These are phyloP conservation scores for Ahaetulla prasina DNA, from an alignment of 2,113 vertebrate genomes.

Conservation along the genomic window DNA sequence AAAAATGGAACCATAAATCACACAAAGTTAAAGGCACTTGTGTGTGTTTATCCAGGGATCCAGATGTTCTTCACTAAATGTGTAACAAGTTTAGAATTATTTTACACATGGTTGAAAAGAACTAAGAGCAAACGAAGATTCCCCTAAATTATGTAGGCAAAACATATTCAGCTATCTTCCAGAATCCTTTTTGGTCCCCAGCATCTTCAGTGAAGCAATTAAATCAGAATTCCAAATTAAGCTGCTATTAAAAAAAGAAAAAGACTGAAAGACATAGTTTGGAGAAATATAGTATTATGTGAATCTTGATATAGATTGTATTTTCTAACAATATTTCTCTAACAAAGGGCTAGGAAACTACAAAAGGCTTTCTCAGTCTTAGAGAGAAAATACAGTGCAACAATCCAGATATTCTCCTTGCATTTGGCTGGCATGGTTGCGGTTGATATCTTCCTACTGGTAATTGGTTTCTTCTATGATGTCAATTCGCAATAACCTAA, in stretches of 20 bases:
- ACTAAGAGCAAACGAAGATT: conserved; percentile 39
- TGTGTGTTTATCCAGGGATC: conserved; percentile 62
- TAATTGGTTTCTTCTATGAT: not conserved
- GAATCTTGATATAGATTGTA: not conserved
- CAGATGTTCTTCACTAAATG: conserved; percentile 58
- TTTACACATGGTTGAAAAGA: conserved; percentile 42
- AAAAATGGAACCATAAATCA: conserved; percentile 66
- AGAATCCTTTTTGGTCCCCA: conserved; percentile 35
- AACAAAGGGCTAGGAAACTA: not conserved
- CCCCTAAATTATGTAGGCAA: conserved; percentile 36
- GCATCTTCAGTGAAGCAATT: conserved; percentile 16
- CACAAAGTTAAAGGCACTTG: conserved; percentile 38
- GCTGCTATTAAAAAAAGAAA: not conserved
- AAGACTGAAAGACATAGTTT: conserved; percentile 22
- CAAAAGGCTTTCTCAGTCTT: not conserved
- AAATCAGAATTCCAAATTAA: conserved; percentile 8
- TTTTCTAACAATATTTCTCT: not conserved
- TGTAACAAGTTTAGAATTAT: conserved; percentile 59
- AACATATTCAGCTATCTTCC: conserved; percentile 37
- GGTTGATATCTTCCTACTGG: not conserved
- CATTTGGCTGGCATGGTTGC: not conserved
- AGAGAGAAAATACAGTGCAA: not conserved
- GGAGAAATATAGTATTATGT: conserved; percentile 3
- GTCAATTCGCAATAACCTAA: not conserved
- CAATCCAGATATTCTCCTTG: not conserved